Evolutionary conservation across 1,140 invertebrate genomes (phyloP).

Genomic region (Catajapyx aquilonaris): DNA sequence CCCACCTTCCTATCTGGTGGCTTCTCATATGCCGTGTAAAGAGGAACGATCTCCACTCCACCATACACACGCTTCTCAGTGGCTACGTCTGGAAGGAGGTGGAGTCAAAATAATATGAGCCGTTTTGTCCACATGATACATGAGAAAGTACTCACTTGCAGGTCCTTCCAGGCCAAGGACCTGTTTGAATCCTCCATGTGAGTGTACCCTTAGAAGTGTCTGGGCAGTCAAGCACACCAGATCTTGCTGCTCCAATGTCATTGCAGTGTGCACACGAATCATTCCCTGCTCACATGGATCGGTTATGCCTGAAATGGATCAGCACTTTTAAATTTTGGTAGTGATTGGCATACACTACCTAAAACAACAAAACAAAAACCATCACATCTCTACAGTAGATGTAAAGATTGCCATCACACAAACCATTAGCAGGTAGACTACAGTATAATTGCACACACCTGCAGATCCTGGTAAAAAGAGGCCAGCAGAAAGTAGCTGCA

Average conservation of each 20-base stretch:
- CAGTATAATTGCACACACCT: too few species aligned
- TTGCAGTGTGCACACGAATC: conserved; percentile 69
- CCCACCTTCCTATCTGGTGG: conserved; percentile 34
- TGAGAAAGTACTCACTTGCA: conserved; percentile 25
- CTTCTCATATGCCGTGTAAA: conserved; percentile 71
- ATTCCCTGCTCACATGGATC: too few species aligned
- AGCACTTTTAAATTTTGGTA: too few species aligned
- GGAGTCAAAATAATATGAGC: too few species aligned
- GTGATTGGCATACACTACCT: too few species aligned
- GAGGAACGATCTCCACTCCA: conserved; percentile 76
- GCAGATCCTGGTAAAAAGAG: conserved; percentile 87
- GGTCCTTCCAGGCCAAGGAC: conserved; percentile 44
- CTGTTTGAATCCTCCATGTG: too few species aligned
- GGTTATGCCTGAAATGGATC: too few species aligned
- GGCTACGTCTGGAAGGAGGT: conserved; percentile 30
- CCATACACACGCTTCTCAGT: conserved; percentile 81
- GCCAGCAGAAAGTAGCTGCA: conserved; percentile 78
- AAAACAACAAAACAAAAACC: too few species aligned
- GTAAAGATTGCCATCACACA: too few species aligned
- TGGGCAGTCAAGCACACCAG: conserved; percentile 77
- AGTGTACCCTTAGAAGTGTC: conserved; percentile 66
- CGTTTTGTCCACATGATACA: too few species aligned
- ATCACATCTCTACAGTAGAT: too few species aligned
- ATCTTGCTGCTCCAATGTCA: conserved; percentile 90
- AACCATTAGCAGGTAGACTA: too few species aligned